phyloP scores from a whole-genome alignment of 1,140 invertebrate genomes.

The Eumeta japonica region DNA sequence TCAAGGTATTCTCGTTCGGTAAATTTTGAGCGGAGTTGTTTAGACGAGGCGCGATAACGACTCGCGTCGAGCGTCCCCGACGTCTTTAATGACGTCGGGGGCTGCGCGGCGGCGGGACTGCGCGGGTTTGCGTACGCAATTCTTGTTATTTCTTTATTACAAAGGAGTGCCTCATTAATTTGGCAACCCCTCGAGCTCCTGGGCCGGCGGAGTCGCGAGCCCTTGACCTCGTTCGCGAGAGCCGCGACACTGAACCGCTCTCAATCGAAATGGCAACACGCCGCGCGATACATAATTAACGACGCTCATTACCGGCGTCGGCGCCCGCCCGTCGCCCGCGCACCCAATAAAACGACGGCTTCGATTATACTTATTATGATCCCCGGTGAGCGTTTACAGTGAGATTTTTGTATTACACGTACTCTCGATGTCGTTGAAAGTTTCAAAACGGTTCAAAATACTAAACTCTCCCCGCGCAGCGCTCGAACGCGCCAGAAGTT shows the following conservation, averaged over 20 bases:
- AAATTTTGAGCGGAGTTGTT: conserved; percentile 40
- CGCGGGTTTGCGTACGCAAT: conserved; percentile 47
- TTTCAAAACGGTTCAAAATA: conserved; percentile 51
- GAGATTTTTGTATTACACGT: conserved; percentile 53
- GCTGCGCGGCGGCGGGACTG: conserved; percentile 23
- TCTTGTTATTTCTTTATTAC: conserved; percentile 59
- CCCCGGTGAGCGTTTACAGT: conserved; percentile 38
- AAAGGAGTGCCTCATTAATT: conserved; percentile 58
- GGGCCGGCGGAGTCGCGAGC: conserved; percentile 46
- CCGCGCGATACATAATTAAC: conserved; percentile 55
- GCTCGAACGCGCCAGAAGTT: conserved; percentile 34
- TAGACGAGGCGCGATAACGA: conserved; percentile 43
- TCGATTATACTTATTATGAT: conserved; percentile 44
- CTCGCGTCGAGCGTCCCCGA: conserved; percentile 38
- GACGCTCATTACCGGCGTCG: conserved; percentile 39
- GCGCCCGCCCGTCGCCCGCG: background rate
- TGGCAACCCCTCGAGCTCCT: conserved; percentile 42
- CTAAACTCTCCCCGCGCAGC: conserved; percentile 44
- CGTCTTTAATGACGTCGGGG: conserved; percentile 50
- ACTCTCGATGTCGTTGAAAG: conserved; percentile 44
- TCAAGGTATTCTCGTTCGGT: too few relatives aligned
- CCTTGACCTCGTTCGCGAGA: conserved; percentile 51
- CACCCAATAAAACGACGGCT: conserved; percentile 34
- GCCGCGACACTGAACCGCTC: conserved; percentile 39
- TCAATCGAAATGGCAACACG: conserved; percentile 45